These are phyloP conservation scores for Machimus rusticus DNA, from an alignment of 2,888 invertebrate species.

Conservation along the genomic window DNA sequence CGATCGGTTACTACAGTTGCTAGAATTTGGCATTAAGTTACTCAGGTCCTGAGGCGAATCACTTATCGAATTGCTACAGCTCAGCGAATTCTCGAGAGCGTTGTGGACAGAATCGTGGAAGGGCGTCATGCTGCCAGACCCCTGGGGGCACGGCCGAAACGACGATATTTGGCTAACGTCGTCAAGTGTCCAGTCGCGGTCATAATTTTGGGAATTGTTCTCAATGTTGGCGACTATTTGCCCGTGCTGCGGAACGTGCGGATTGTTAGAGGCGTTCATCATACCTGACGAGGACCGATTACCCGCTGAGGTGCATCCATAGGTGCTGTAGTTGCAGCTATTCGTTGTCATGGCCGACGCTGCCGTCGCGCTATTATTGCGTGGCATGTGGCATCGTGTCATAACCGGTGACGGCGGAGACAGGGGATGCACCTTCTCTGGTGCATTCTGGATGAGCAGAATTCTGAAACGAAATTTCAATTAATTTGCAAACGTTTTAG, in stretches of 20 bases:
- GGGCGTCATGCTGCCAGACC: constrained; percentile 63
- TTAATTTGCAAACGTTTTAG: not conserved
- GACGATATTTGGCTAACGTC: constrained; percentile 63
- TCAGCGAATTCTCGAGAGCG: constrained; percentile 60
- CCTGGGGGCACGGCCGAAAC: constrained; percentile 62
- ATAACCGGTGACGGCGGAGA: constrained; percentile 71
- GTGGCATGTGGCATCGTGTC: constrained; percentile 50
- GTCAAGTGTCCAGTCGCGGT: constrained; percentile 62
- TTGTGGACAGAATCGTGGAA: constrained; percentile 63
- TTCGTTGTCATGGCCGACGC: constrained; percentile 44
- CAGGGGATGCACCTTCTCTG: constrained; percentile 75
- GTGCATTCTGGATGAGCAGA: constrained; percentile 90
- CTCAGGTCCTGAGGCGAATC: constrained; percentile 61
- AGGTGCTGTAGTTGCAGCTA: constrained; percentile 47
- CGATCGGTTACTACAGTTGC: constrained; percentile 29
- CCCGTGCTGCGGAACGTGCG: constrained; percentile 51
- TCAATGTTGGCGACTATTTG: constrained; percentile 74
- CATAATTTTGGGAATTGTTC: constrained; percentile 64
- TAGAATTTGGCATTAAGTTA: constrained; percentile 41
- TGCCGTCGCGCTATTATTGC: constrained; percentile 49
- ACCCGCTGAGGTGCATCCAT: constrained; percentile 37
- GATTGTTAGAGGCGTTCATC: constrained; percentile 46
- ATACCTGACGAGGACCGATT: constrained; percentile 19
- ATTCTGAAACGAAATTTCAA: constrained; percentile 68
- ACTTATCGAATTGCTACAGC: constrained; percentile 60